These are phyloP conservation scores for Leucophenga maculata DNA, from an alignment of 2,888 invertebrate species.

Conservation along the genomic window DNA sequence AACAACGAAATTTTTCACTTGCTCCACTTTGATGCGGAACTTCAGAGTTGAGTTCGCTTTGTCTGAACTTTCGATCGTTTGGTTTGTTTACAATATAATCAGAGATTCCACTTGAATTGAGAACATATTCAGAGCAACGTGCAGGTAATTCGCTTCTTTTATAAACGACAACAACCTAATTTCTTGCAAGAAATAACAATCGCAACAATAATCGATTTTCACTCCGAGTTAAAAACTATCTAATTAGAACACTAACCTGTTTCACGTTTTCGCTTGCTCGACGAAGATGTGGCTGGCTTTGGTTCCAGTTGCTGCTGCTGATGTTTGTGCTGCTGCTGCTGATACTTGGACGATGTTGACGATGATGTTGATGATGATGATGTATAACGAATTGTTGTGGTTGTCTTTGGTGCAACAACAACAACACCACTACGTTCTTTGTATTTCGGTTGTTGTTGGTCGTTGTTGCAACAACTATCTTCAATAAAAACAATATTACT, in stretches of 20 bases:
- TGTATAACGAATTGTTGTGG: conserved; percentile 34
- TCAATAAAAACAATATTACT: conserved; percentile 48
- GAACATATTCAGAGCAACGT: neutral
- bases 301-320: conserved; percentile 42
- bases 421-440: conserved; percentile 30
- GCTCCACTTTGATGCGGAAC: too few relatives aligned
- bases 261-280: conserved; percentile 60
- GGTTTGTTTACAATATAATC: too few relatives aligned
- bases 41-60: too few relatives aligned
- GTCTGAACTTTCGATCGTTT: too few relatives aligned
- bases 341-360: conserved; percentile 39
- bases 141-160: conserved; percentile 4
- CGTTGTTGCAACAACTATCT: conserved; percentile 44
- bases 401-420: conserved; percentile 23
- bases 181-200: neutral
- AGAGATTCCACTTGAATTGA: too few relatives aligned
- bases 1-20: too few relatives aligned
- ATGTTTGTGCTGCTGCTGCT: conserved; percentile 32
- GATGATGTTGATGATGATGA: conserved; percentile 30
- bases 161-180: conserved; percentile 6
- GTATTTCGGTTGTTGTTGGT: conserved; percentile 31
- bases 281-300: conserved; percentile 41
- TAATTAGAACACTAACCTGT: conserved; percentile 50
- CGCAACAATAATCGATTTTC: conserved; percentile 21
- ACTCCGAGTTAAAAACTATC: neutral